Conservation (phyloP, 2,797 vertebrate genomes). For the Spinibarbus caldwelli region DNA sequence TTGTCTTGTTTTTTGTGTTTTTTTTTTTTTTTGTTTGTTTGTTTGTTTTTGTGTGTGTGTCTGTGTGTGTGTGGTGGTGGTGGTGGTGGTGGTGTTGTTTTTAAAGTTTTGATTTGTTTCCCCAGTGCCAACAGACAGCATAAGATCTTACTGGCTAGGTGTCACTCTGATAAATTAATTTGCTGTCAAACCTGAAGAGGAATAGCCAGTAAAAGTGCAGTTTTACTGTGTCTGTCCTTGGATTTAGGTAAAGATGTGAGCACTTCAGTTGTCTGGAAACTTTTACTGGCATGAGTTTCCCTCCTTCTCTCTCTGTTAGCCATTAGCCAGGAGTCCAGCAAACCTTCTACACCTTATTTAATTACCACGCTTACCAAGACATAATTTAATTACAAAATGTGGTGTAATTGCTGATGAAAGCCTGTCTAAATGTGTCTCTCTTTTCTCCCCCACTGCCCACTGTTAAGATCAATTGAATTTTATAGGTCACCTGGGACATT, state of each 20-base stretch:
- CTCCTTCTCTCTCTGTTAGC: constrained; percentile 47
- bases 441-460: constrained; percentile 35
- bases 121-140: too few species aligned
- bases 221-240: constrained; percentile 8
- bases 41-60: not conserved
- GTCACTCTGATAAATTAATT: not conserved
- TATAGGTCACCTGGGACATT: constrained; percentile 56
- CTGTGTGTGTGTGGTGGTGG: not conserved
- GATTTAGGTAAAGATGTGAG: constrained; percentile 26
- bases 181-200: not conserved
- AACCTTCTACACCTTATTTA: constrained; percentile 45
- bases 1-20: not conserved
- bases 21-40: too few species aligned
- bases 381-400: constrained; percentile 58
- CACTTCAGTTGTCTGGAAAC: constrained; percentile 26
- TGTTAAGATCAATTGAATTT: constrained; percentile 56
- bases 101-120: not conserved
- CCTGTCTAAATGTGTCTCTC: constrained; percentile 46
- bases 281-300: constrained; percentile 40
- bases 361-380: constrained; percentile 46
- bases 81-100: not conserved
- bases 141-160: not conserved
- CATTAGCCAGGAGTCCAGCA: constrained; percentile 45
- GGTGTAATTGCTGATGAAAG: constrained; percentile 55
- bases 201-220: not conserved